Evolutionary conservation across 2,888 invertebrate genomes (phyloP), one percentile per base, ranked within the genome.

Genomic region (Unio delphinus): DNA sequence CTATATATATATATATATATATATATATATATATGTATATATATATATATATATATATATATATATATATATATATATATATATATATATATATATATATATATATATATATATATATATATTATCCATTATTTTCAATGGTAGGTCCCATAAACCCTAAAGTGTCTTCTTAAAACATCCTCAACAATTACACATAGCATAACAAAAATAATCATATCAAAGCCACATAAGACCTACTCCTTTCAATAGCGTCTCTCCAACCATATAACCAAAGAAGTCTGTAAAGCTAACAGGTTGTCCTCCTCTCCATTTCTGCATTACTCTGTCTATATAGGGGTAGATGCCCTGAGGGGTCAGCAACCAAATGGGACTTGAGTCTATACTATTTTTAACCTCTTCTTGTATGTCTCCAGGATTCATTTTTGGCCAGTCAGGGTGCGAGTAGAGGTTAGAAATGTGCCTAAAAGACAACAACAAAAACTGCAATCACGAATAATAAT

Each of bases 271-370:
- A 76, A 91, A 91, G 78, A 91, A 89, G 78, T 91, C 91, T 4
- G 91, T 91, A 77, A 91, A 91, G 75, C 90, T 90, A 75, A 91
- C 88, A 23, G 91, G 91, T 67, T 91, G 91, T 0, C 91, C 91
- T 58, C 80, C 79, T 58, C 83, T 81, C 18, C 88, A 79, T 75
- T 91, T 91, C 74, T 81, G 75, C 64, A 88, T 79, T 63, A 91
- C 89, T 55, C 78, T 76, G 30, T 85, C 83, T 55, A 88, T 74
- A 73, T 90, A 89, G 23, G 86, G 75, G 71, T 84, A 87, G 45
- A 90, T 75, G 34, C 86, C 82, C 30, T 81, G 73, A 0, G 89
- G 89, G 11, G 83, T 83, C 4, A 90, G 72, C 45, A 87, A 78
- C 84, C 89, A 86, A 20, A 88, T 78, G 69, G 90, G 86, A 74